A percentile compares a stretch with the other conserved stretches of the same genome.
phyloP scores from a whole-genome alignment of 2,888 invertebrate genomes.

The Nomada goodeniana region DNA sequence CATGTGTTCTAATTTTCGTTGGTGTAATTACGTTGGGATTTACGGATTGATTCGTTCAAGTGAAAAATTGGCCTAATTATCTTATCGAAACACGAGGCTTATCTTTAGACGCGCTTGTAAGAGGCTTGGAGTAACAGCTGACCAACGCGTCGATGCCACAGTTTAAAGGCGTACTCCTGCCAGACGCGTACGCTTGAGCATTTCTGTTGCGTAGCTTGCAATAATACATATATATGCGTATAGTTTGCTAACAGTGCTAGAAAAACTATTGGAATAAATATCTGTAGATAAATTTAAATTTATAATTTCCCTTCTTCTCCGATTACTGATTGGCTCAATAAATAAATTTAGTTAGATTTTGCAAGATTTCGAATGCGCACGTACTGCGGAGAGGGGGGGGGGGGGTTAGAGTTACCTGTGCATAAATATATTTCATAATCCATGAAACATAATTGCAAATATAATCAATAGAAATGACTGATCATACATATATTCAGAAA shows the following conservation, averaged over 20 bases:
- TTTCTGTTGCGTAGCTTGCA: not conserved
- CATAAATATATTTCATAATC: no score
- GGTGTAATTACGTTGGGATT: not conserved
- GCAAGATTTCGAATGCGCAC: not conserved
- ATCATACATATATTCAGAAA: no score
- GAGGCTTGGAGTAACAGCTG: slow-evolving; percentile 48
- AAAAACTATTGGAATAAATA: not conserved
- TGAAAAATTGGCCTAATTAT: not conserved
- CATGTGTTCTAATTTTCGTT: slow-evolving; percentile 7
- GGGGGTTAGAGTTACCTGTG: no score
- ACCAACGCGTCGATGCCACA: slow-evolving; percentile 18
- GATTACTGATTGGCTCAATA: no score
- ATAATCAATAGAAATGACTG: no score
- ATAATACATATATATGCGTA: no score
- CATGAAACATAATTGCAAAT: no score
- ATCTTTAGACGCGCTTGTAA: not conserved
- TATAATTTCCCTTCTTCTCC: no score
- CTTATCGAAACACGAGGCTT: not conserved
- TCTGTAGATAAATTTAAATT: not conserved
- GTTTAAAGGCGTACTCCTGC: slow-evolving; percentile 44
- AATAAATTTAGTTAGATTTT: not conserved
- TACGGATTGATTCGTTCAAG: not conserved
- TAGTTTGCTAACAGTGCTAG: not conserved
- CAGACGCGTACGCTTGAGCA: slow-evolving; percentile 10
- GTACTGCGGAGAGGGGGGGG: no score